These are phyloP conservation scores for Trachurus trachurus DNA, from an alignment of 2,797 vertebrate genomes.

Conservation along the genomic window DNA sequence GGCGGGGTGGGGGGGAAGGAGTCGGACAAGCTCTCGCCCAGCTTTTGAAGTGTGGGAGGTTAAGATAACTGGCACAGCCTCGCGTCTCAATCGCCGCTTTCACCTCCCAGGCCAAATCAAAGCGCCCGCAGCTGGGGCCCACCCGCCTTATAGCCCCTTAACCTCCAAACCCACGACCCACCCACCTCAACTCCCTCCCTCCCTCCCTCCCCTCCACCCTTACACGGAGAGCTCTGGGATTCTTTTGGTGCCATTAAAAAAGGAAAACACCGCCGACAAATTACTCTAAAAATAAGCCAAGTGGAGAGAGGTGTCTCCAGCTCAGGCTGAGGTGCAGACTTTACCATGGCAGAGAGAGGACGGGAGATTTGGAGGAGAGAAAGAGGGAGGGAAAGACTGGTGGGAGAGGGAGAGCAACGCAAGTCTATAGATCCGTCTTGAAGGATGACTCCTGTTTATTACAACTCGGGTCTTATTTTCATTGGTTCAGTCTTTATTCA, in stretches of 20 bases:
- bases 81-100: slow-evolving; percentile 82
- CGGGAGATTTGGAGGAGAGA: slow-evolving; percentile 9
- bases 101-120: slow-evolving; percentile 83
- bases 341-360: slow-evolving; percentile 49
- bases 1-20: slow-evolving; percentile 38
- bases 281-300: slow-evolving; percentile 80
- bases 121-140: slow-evolving; percentile 82
- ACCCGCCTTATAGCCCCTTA: slow-evolving; percentile 69
- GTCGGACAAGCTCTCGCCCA: slow-evolving; percentile 61
- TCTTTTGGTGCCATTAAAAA: slow-evolving; percentile 69
- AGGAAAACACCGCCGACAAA: slow-evolving; percentile 81
- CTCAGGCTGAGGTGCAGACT: slow-evolving; percentile 49
- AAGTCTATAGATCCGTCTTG: slow-evolving; percentile 7
- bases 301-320: slow-evolving; percentile 63
- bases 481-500: neutral
- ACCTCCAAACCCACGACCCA: slow-evolving; percentile 48
- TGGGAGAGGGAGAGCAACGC: slow-evolving; percentile 3
- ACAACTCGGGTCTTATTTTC: neutral
- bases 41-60: slow-evolving; percentile 92
- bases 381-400: neutral
- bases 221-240: slow-evolving; percentile 50
- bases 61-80: slow-evolving; percentile 88
- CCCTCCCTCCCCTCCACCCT: slow-evolving; percentile 31
- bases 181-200: slow-evolving; percentile 31
- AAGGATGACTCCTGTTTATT: neutral